Evolutionary conservation across 1,140 invertebrate genomes (phyloP), one percentile per base, ranked within the genome.

Genomic region (Hydropsyche tenuis): DNA sequence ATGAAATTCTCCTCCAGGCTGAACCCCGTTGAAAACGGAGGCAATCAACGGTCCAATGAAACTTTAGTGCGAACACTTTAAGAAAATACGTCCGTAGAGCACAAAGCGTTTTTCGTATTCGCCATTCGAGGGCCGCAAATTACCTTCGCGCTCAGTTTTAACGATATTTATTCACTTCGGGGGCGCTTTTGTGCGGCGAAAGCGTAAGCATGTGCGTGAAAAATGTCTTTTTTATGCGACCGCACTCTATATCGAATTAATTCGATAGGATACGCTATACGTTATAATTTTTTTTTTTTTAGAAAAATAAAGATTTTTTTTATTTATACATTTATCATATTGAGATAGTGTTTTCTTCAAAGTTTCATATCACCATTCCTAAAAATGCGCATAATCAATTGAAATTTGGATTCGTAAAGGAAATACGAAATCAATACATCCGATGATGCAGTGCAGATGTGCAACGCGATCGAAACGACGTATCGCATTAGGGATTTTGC

Each of bases 11-110:
- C 53, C 23, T 5, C 14, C 12, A 16, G 5, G 64, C 6, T 42
- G 42, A n/a, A n/a, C n/a, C n/a, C n/a, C n/a, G 56, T 20, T 25
- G 56, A 46, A 68, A 37, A 75, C 45, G 37, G 73, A 71, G 60
- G 73, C 73, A 75, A 75, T 75, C 73, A 71, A 71, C 18, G 65
- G 45, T n/a, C 65, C 37, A 48, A 68, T 68, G 65, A 68, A 68
- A 68, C 37, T 68, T 68, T 68, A 45, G 65, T 48, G 65, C 23
- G 65, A 68, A 48, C 65, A 68, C 45, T 68, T 68, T 68, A 68
- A 68, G 65, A 68, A 68, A 48, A 68, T 48, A 68, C 43, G 43
- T 37, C 30, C 43, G 56, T 7, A 1, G 45, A 16, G 23, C 23
- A 68, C 23, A 68, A 60, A 60, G 56, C 22, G 56, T 12, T 25